Evolutionary conservation across 2,797 vertebrate genomes (phyloP).

Genomic region (Paedocypris micromegethes): DNA sequence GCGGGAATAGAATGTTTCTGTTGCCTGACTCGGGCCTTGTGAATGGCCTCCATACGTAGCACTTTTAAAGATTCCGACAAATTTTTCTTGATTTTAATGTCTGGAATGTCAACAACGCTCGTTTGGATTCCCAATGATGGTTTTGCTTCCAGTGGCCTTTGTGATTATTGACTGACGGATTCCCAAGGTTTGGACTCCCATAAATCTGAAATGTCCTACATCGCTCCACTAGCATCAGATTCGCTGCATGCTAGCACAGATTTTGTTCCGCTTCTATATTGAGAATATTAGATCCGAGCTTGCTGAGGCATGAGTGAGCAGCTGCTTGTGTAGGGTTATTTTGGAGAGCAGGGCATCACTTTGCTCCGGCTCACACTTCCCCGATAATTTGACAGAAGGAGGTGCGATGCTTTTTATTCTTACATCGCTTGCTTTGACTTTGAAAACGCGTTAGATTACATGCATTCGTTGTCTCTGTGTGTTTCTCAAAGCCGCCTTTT

Average conservation of each 20-base stretch:
- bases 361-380: conserved; percentile 22
- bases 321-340: conserved; percentile 26
- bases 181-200: neutral
- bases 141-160: no score
- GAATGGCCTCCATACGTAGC: conserved; percentile 1
- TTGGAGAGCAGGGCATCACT: conserved; percentile 31
- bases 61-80: no score
- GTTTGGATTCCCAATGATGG: no score
- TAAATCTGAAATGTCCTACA: neutral
- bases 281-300: conserved; percentile 35
- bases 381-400: conserved; percentile 25
- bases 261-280: conserved; percentile 35
- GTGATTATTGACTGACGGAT: neutral
- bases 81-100: no score
- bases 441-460: no score
- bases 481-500: no score
- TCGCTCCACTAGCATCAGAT: conserved; percentile 11
- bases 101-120: no score
- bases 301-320: conserved; percentile 40
- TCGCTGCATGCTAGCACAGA: conserved; percentile 27
- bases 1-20: neutral
- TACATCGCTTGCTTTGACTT: conserved; percentile 5
- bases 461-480: no score
- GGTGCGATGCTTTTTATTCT: neutral
- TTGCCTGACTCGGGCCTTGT: conserved; percentile 1